phyloP scores from a whole-genome alignment of 2,888 invertebrate species.

The Anodontia alba region DNA sequence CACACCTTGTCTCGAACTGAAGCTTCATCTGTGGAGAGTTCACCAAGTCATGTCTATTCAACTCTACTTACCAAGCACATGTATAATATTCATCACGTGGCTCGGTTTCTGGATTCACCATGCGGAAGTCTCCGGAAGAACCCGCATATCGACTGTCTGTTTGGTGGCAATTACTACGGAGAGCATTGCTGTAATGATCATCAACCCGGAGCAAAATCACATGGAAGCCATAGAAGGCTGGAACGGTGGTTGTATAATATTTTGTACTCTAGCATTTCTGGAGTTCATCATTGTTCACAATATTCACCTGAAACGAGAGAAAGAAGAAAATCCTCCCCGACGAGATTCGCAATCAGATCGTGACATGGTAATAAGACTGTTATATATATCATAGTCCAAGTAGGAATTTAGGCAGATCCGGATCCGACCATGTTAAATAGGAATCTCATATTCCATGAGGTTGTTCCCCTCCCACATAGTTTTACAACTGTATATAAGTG shows the following conservation, averaged over 20 bases:
- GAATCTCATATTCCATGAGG: too few species aligned
- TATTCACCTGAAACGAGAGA: slow-evolving; percentile 2
- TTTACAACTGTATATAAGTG: too few species aligned
- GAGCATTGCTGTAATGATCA: slow-evolving; percentile 22
- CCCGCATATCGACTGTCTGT: slow-evolving; percentile 4
- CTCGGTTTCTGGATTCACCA: slow-evolving; percentile 36
- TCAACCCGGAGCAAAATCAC: slow-evolving; percentile 31
- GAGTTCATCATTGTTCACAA: slow-evolving; percentile 38
- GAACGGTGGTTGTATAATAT: slow-evolving; percentile 24
- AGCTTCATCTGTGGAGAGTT: slow-evolving; percentile 5
- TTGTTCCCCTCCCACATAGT: too few species aligned
- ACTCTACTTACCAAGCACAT: slow-evolving; percentile 30
- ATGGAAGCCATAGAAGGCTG: slow-evolving; percentile 29
- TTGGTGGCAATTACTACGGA: slow-evolving; percentile 32
- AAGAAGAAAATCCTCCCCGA: too few species aligned
- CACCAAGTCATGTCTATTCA: slow-evolving; percentile 24
- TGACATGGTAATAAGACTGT: too few species aligned
- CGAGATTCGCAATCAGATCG: too few species aligned
- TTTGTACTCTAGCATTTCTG: slow-evolving; percentile 25
- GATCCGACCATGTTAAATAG: too few species aligned
- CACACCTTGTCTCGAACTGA: slow-evolving; percentile 13
- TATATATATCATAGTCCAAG: too few species aligned
- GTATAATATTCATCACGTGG: slow-evolving; percentile 35
- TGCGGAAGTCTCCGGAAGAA: slow-evolving; percentile 27
- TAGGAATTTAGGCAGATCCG: too few species aligned